Conservation (phyloP, 2,797 vertebrate genomes). For the Arrhamphus sclerolepis region DNA sequence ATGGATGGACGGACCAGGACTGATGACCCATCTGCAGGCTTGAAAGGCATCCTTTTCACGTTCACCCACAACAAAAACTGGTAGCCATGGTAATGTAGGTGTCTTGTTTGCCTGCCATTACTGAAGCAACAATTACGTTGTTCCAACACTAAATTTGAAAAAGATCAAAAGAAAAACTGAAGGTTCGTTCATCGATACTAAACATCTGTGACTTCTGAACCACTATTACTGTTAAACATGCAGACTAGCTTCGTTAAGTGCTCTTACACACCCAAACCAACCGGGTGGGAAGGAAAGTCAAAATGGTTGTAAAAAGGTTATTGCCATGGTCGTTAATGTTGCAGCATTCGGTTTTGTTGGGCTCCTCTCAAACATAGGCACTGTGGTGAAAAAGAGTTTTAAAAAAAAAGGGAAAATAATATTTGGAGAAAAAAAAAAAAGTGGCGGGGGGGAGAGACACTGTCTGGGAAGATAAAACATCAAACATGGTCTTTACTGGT, state of each 20-base stretch:
- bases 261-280: constrained; percentile 43
- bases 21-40: constrained; percentile 25
- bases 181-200: constrained; percentile 14
- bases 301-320: constrained; percentile 53
- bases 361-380: constrained; percentile 89
- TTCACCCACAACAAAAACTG: constrained; percentile 27
- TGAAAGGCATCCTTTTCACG: constrained; percentile 20
- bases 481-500: constrained; percentile 69
- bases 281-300: constrained; percentile 33
- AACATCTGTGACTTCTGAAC: constrained; percentile 7
- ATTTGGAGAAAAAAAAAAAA: not conserved
- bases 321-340: constrained; percentile 81
- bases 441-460: constrained; percentile 44
- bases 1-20: not conserved
- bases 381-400: constrained; percentile 92
- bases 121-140: constrained; percentile 38
- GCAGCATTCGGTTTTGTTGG: constrained; percentile 79
- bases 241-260: constrained; percentile 37
- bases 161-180: not conserved
- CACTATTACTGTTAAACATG: constrained; percentile 24
- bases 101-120: constrained; percentile 22
- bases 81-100: constrained; percentile 28
- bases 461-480: constrained; percentile 80
- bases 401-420: too few species aligned
- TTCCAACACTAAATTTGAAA: constrained; percentile 20